phyloP scores from a whole-genome alignment of 2,797 vertebrate genomes.

The Luscinia luscinia region DNA sequence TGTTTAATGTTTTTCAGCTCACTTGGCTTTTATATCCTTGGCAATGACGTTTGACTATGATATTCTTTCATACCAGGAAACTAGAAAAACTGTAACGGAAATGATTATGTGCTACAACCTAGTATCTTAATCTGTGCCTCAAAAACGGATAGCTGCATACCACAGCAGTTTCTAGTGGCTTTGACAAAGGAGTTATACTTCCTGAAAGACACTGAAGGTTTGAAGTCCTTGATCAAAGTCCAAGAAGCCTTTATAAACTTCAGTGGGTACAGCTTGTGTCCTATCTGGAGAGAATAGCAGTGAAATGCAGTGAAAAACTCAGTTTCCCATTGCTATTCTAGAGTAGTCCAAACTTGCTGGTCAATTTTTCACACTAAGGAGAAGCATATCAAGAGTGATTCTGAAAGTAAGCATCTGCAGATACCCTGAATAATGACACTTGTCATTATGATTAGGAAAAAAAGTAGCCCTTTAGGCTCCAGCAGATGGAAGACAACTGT shows the following conservation, averaged over 20 bases:
- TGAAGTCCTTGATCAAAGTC: not conserved
- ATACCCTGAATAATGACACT: not conserved
- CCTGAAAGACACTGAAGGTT: not conserved
- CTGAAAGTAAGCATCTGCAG: not conserved
- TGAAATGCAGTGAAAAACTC: not conserved
- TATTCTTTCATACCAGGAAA: constrained; percentile 15
- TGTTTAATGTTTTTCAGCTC: not conserved
- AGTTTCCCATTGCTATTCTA: not conserved
- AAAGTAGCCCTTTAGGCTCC: not conserved
- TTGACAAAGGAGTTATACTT: not conserved
- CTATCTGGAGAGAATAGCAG: not conserved
- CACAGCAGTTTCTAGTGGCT: constrained; percentile 19
- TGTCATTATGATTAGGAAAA: not conserved
- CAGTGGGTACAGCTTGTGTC: not conserved
- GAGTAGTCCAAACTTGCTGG: not conserved
- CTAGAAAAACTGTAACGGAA: not conserved
- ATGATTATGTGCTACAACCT: not conserved
- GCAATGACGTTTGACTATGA: not conserved
- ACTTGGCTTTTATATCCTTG: not conserved
- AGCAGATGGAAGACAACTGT: not conserved
- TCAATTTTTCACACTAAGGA: not conserved
- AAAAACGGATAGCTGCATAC: not conserved
- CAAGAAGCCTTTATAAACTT: not conserved
- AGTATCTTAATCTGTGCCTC: not conserved
- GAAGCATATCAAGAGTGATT: not conserved